phyloP scores from a whole-genome alignment of 2,113 vertebrate genomes.

The Sinocyclocheilus maitianheensis region DNA sequence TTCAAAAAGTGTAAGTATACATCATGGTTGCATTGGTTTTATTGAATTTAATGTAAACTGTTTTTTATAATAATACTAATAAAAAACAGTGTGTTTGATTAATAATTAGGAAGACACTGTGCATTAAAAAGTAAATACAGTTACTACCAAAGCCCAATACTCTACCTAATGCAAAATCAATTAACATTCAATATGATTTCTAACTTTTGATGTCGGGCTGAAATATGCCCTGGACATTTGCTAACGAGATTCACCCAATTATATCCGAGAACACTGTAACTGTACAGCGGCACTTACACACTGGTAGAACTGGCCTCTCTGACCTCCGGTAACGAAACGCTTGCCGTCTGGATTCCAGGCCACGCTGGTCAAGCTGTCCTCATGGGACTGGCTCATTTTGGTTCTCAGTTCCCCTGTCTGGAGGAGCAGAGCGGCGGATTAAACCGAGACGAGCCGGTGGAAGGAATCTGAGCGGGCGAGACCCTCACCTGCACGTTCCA shows the following conservation, averaged over 20 bases:
- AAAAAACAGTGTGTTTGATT: no score
- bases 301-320: constrained; percentile 65
- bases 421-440: not conserved
- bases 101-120: no score
- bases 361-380: constrained; percentile 96
- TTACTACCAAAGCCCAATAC: no score
- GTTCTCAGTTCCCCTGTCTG: constrained; percentile 95
- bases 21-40: no score
- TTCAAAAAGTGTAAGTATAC: no score
- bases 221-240: not conserved
- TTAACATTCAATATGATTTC: no score
- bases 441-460: not conserved
- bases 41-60: no score
- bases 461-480: constrained; percentile 16
- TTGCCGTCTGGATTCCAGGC: constrained; percentile 98
- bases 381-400: constrained; percentile 98
- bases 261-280: not conserved
- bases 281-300: constrained; percentile 83
- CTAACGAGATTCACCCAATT: not conserved
- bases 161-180: no score
- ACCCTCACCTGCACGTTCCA: constrained; percentile 92
- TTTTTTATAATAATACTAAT: no score
- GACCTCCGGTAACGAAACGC: constrained; percentile 94
- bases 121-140: no score
- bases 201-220: not conserved